Conservation (phyloP, 2,888 invertebrate genomes). For the Leptopterna dolabrata region DNA sequence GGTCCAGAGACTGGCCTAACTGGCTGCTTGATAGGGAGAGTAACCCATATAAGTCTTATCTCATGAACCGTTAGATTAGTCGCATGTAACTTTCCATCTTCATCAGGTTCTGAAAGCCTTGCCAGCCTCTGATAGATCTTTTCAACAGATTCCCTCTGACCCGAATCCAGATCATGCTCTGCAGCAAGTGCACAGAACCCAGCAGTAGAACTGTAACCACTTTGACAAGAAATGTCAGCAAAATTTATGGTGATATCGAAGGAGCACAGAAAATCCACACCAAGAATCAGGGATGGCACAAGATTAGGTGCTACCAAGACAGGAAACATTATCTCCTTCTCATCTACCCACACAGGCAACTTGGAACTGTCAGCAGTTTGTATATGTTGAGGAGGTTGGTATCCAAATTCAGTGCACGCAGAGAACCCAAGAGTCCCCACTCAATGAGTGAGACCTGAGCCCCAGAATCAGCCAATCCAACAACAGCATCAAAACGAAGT, state of each 20-base stretch:
- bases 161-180: background rate
- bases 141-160: too few species aligned
- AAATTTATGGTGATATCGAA: background rate
- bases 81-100: background rate
- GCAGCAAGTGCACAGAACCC: background rate
- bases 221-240: background rate
- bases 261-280: background rate
- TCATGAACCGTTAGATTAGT: background rate
- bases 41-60: background rate
- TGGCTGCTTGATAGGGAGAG: background rate
- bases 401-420: background rate
- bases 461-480: background rate
- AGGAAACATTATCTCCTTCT: background rate
- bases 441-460: background rate
- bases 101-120: too few species aligned
- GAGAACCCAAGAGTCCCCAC: background rate
- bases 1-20: slow-evolving; percentile 45
- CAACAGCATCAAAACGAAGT: background rate
- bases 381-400: background rate
- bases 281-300: background rate
- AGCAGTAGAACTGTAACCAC: background rate
- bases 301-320: background rate
- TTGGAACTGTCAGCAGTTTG: background rate
- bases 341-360: background rate
- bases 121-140: background rate